Evolutionary conservation across 2,113 vertebrate genomes (phyloP), one percentile per base, ranked within the genome.

Genomic region (Centropristis striata): DNA sequence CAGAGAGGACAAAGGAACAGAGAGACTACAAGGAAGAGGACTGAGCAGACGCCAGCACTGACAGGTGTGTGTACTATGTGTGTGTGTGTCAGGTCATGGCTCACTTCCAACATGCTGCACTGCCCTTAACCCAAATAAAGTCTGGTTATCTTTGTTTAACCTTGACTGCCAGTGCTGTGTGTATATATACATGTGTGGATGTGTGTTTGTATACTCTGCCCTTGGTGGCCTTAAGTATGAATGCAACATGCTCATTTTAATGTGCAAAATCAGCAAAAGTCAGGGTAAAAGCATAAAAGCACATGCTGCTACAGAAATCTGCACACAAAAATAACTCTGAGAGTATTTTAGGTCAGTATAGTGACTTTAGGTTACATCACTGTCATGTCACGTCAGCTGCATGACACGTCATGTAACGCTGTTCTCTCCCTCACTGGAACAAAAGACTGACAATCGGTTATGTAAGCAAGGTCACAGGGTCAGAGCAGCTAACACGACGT

Each of bases 41-140:
- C 41, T 64, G 71, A 85, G 46, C 76, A 75, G 78, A 86, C 15
- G 67, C 66, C 70, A 83, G 54, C 58, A 74, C 53, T 82, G 80
- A 81, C 87, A 86, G 76, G 77, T 84, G 65, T 81, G 82, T 85
- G 55, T 73, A 16, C 54, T 21, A 3, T 71, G 21, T 25, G 60
- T 59, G 50, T 73, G 67, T 66, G 79, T 82, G 54, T 71, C 10
- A 74, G 46, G 46, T 70, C 39, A 59, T 87, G 84, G 78, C 82
- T 91, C 46, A 71, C 68, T 71, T 83, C 86, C 86, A 90, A 76
- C 69, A 70, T 69, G 63, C 77, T 78, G 73, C 46, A 80, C 75
- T 90, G 82, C 74, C 88, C 83, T 90, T 89, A 90, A 90, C 89
- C 87, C 81, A 93, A 88, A 90, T 90, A 84, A 83, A 80, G 86